Evolutionary conservation across 2,797 vertebrate species (phyloP).

Genomic region (Danio albolineatus): DNA sequence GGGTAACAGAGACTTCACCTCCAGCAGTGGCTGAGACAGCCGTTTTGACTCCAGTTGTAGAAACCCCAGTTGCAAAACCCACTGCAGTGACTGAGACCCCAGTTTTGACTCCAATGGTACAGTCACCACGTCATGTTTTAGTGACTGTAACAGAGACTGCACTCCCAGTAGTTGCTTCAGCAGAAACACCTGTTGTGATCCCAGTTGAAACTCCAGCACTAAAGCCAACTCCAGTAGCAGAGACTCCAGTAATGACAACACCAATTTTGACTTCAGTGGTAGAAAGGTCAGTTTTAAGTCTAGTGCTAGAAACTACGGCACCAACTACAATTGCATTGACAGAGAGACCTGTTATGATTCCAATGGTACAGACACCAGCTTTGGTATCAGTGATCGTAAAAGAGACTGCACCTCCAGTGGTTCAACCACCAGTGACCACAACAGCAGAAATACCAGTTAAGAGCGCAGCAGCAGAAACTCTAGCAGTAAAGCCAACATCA

Average conservation of each 20-base stretch:
- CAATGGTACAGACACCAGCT: conserved; percentile 18
- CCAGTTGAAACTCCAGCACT: not conserved
- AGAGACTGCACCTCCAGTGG: conserved; percentile 19
- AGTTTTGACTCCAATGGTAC: not conserved
- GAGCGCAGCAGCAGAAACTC: conserved; percentile 5
- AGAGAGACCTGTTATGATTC: not conserved
- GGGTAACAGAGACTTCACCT: not conserved
- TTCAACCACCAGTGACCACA: not conserved
- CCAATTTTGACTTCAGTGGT: not conserved
- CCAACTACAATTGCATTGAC: not conserved
- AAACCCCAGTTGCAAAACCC: conserved; percentile 2
- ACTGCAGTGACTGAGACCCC: not conserved
- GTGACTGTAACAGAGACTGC: conserved; percentile 19
- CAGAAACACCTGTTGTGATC: not conserved
- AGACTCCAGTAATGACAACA: not conserved
- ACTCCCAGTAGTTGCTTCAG: not conserved
- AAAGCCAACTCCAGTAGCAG: not conserved
- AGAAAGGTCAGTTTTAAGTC: conserved; percentile 8
- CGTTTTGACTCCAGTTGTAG: not conserved
- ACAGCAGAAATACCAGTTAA: conserved; percentile 4
- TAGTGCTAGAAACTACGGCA: conserved; percentile 1
- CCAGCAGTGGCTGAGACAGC: not conserved
- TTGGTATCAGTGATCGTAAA: conserved; percentile 3
- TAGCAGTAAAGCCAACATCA: not conserved
- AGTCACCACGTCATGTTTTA: conserved; percentile 14